These are phyloP conservation scores for Nanorana parkeri DNA, from an alignment of 2,113 vertebrate species.

Conservation along the genomic window DNA sequence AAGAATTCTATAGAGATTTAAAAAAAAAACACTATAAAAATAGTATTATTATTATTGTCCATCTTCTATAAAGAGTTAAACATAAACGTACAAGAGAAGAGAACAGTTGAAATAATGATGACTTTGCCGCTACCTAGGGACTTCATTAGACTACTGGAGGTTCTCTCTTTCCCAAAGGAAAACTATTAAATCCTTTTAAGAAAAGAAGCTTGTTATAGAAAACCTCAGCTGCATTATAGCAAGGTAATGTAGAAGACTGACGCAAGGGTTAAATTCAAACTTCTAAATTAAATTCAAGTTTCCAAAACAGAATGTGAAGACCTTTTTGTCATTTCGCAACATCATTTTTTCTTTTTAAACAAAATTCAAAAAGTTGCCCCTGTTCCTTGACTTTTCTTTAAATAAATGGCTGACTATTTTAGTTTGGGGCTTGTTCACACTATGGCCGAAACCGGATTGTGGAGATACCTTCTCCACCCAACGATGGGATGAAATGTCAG, in stretches of 20 bases:
- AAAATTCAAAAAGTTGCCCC: neutral
- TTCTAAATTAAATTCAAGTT: neutral
- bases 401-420: no score
- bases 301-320: neutral
- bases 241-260: neutral
- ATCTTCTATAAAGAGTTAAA: neutral
- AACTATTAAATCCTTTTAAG: constrained; percentile 33
- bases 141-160: constrained; percentile 57
- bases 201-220: constrained; percentile 21
- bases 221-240: constrained; percentile 35
- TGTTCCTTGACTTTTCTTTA: neutral
- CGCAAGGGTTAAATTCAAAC: constrained; percentile 2
- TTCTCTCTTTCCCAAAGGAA: constrained; percentile 33
- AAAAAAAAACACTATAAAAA: no score
- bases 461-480: no score
- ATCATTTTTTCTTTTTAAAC: no score
- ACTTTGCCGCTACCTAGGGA: constrained; percentile 53
- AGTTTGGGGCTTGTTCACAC: no score
- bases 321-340: no score
- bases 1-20: no score
- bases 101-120: constrained; percentile 36
- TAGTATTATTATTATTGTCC: neutral
- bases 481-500: no score
- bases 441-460: no score
- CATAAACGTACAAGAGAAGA: neutral